phyloP scores from a whole-genome alignment of 2,888 invertebrate species.

The Leucophora obtusa region DNA sequence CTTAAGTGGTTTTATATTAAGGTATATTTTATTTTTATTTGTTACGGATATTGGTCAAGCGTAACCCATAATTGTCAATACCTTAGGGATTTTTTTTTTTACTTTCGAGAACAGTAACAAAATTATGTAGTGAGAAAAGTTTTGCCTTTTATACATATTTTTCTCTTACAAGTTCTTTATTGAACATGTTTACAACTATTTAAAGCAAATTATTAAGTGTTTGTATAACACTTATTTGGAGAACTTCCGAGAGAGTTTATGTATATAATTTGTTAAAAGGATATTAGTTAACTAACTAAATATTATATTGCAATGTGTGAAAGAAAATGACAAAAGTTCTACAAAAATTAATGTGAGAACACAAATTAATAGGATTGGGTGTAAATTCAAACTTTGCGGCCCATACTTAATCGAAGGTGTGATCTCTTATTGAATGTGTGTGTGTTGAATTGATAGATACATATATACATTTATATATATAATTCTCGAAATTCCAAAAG shows the following conservation, averaged over 20 bases:
- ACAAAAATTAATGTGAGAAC: neutral
- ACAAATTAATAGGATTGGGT: neutral
- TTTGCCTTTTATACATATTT: constrained; percentile 27
- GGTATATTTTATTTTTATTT: neutral
- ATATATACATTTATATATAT: too few species aligned
- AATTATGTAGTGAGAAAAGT: constrained; percentile 53
- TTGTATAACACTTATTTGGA: constrained; percentile 53
- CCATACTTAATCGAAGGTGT: too few species aligned
- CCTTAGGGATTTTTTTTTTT: constrained; percentile 56
- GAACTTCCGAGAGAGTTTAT: constrained; percentile 37
- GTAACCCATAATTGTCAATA: constrained; percentile 64
- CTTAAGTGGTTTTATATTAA: constrained; percentile 63
- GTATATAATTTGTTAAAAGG: constrained; percentile 49
- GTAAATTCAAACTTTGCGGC: too few species aligned
- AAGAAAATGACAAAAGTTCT: constrained; percentile 3
- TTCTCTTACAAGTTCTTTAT: neutral
- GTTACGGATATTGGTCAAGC: constrained; percentile 54
- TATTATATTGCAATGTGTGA: constrained; percentile 28
- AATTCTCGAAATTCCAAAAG: too few species aligned
- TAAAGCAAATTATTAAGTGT: constrained; percentile 51
- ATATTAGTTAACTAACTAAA: constrained; percentile 45
- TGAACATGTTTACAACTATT: constrained; percentile 26
- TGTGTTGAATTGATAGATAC: too few species aligned
- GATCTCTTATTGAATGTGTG: too few species aligned
- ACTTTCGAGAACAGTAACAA: constrained; percentile 19